Evolutionary conservation across 2,113 vertebrate species (phyloP), one percentile per base, ranked within the genome.

Genomic region (Passer montanus): DNA sequence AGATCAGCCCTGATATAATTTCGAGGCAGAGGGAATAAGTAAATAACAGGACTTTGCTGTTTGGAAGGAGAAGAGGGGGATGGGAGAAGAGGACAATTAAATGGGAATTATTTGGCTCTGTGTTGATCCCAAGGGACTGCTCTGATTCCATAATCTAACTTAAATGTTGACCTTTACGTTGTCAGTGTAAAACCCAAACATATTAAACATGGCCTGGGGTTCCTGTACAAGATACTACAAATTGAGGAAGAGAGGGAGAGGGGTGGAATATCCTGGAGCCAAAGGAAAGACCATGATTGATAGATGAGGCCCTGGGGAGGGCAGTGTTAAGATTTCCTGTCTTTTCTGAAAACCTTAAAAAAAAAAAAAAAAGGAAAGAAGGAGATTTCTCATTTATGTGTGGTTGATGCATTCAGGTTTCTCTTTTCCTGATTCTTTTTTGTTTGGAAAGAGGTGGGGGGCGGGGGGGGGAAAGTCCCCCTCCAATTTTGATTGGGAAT

Each of bases 211-310:
- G 95, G 68, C 88, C 73, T 39, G 53, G 76, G 60, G 93, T 97
- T 97, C 96, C 94, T 96, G 96, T 95, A 84, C 95, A 78, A 93
- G 96, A 96, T 96, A 96, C 60, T 78, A 4, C 56, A 75, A 86
- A 72, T 49, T 50, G 75, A 96, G 95, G 83, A 86, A 84, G 44
- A 78, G 69, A 84, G n/a, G 37, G 86, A 92, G 43, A 85, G 72
- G 66, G 62, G 3, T 10, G 82, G 93, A 91, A 87, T 63, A 74
- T 93, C 84, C 63, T 33, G 56, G 52, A 84, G 73, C 83, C 80
- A 81, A 60, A 86, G 90, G 92, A 92, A 94, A 77, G 26, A 5
- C 56, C 37, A 39, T 88, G 92, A 88, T 77, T 86, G 88, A 95
- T 53, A 13, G 76, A 96, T 69, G 92, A 90, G 83, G 43, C 94